Conservation (phyloP, 1,140 invertebrate genomes). For the Musca vetustissima region DNA sequence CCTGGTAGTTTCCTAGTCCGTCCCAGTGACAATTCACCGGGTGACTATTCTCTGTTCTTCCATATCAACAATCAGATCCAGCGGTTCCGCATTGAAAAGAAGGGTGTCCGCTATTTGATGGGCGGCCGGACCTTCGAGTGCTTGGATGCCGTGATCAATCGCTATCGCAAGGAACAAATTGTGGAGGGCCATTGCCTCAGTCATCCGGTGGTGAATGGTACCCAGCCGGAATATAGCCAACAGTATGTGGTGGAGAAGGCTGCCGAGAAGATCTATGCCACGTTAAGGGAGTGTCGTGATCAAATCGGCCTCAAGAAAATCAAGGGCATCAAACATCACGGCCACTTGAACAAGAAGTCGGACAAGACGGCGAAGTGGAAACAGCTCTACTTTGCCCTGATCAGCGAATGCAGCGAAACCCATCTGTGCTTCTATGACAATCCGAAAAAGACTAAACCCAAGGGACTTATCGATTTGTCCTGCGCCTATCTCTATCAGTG, state of each 20-base stretch:
- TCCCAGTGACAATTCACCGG: conserved; percentile 95
- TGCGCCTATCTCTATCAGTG: conserved; percentile 96
- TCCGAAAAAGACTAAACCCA: conserved; percentile 94
- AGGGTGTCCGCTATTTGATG: conserved; percentile 93
- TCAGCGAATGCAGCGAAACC: conserved; percentile 88
- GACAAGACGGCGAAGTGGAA: conserved; percentile 95
- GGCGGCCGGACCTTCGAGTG: conserved; percentile 95
- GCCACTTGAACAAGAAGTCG: conserved; percentile 91
- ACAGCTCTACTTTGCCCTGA: conserved; percentile 88
- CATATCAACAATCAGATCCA: conserved; percentile 97
- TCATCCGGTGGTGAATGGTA: conserved; percentile 67
- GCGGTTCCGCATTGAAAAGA: conserved; percentile 94
- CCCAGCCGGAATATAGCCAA: conserved; percentile 62
- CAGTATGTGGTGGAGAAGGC: conserved; percentile 65
- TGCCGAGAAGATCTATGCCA: conserved; percentile 92
- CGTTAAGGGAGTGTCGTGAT: conserved; percentile 85
- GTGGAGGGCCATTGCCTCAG: conserved; percentile 92
- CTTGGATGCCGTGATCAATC: conserved; percentile 91
- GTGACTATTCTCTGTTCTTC: conserved; percentile 96
- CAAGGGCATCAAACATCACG: conserved; percentile 91
- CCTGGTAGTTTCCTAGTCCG: conserved; percentile 91
- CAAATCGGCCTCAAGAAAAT: conserved; percentile 86
- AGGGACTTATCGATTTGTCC: conserved; percentile 92
- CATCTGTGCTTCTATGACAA: conserved; percentile 96
- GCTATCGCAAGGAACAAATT: conserved; percentile 95